phyloP scores from a whole-genome alignment of 2,113 vertebrate species.

The Seriola dumerili region DNA sequence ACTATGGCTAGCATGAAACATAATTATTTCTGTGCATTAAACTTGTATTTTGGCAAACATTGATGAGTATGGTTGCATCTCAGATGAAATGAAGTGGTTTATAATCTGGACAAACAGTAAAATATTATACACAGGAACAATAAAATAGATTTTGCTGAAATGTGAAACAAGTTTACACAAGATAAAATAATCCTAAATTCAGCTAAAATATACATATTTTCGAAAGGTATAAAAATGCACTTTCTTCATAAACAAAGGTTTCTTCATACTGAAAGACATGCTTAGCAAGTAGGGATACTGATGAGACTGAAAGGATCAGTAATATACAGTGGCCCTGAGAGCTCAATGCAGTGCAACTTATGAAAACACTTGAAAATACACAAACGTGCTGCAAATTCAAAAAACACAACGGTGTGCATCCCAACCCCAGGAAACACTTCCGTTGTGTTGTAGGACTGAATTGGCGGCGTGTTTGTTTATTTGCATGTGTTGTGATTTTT shows the following conservation, averaged over 20 bases:
- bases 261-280: slow-evolving; percentile 30
- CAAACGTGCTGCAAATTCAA: too few relatives aligned
- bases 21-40: neutral
- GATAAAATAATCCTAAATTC: slow-evolving; percentile 6
- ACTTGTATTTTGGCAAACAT: too few relatives aligned
- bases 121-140: slow-evolving; percentile 24
- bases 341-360: too few relatives aligned
- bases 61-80: neutral
- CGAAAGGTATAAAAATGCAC: slow-evolving; percentile 12
- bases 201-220: slow-evolving; percentile 11
- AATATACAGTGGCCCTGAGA: too few relatives aligned
- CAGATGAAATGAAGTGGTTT: neutral
- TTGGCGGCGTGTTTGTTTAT: too few relatives aligned
- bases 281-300: neutral
- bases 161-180: neutral
- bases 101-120: slow-evolving; percentile 6
- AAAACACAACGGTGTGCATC: too few relatives aligned
- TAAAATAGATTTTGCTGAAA: slow-evolving; percentile 15
- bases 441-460: too few relatives aligned
- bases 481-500: too few relatives aligned
- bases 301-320: neutral
- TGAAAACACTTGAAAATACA: too few relatives aligned
- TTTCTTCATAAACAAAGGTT: slow-evolving; percentile 33
- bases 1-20: neutral
- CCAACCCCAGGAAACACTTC: too few relatives aligned